Evolutionary conservation across 2,113 vertebrate genomes (phyloP).

Genomic region (Stigmatopora nigra): DNA sequence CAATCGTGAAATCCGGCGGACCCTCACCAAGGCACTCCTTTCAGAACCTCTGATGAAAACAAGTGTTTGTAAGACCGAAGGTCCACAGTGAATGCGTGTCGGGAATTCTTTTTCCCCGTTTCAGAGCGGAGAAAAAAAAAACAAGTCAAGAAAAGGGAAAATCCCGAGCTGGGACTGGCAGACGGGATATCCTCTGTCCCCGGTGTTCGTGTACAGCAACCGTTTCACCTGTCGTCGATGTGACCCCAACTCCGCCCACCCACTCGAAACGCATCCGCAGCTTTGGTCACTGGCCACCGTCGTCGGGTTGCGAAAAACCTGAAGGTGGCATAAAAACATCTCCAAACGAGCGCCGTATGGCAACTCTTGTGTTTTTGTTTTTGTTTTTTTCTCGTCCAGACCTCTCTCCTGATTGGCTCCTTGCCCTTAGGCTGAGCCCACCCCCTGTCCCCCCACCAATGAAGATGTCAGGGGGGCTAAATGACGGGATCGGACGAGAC

Average conservation of each 20-base stretch:
- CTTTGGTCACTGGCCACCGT: slow-evolving; percentile 34
- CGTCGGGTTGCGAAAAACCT: slow-evolving; percentile 30
- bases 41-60: slow-evolving; percentile 27
- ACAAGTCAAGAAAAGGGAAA: slow-evolving; percentile 37
- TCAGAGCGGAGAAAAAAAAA: slow-evolving; percentile 23
- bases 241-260: slow-evolving; percentile 18
- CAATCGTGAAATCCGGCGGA: slow-evolving; percentile 63
- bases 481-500: slow-evolving; percentile 60
- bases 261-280: slow-evolving; percentile 25
- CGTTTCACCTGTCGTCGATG: slow-evolving; percentile 24
- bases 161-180: slow-evolving; percentile 24
- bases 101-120: slow-evolving; percentile 28
- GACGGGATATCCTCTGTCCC: slow-evolving; percentile 25
- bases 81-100: slow-evolving; percentile 60
- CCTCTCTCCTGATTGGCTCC: slow-evolving; percentile 65
- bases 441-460: slow-evolving; percentile 59
- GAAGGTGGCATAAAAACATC: slow-evolving; percentile 52
- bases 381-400: slow-evolving; percentile 43
- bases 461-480: slow-evolving; percentile 61
- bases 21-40: slow-evolving; percentile 68
- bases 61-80: slow-evolving; percentile 35
- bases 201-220: slow-evolving; percentile 42
- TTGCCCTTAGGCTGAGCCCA: slow-evolving; percentile 60
- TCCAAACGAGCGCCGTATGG: slow-evolving; percentile 38
- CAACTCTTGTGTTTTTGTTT: slow-evolving; percentile 25